Evolutionary conservation across 2,113 vertebrate genomes (phyloP).

Genomic region (Acinonyx jubatus): DNA sequence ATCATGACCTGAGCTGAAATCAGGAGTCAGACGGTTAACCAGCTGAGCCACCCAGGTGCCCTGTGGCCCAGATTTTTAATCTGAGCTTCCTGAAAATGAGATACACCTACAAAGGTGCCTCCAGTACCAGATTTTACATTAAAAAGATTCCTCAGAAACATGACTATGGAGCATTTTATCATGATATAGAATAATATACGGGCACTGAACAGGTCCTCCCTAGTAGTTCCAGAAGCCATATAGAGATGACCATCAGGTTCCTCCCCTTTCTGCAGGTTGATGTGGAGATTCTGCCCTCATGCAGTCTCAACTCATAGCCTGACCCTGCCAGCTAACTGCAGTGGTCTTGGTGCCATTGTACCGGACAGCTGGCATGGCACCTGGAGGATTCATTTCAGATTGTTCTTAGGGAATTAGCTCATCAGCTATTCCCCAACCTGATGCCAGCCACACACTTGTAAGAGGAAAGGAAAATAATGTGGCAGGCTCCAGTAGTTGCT

Average conservation of each 20-base stretch:
- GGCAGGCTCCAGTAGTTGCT: background rate
- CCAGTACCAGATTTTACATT: background rate
- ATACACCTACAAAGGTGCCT: background rate
- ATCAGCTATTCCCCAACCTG: background rate
- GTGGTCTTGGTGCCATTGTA: background rate
- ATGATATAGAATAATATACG: background rate
- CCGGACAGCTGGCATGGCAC: background rate
- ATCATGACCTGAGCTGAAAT: too few species aligned
- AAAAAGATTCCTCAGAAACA: background rate
- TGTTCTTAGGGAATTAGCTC: background rate
- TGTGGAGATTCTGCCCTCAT: background rate
- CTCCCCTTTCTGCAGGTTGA: background rate
- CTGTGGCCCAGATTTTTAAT: background rate
- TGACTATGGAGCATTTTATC: background rate
- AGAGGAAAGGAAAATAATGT: background rate
- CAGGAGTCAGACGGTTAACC: too few species aligned
- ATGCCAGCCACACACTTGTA: background rate
- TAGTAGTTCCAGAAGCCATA: background rate
- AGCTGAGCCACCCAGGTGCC: too few species aligned
- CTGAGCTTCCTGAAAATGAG: background rate
- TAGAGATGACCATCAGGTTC: background rate
- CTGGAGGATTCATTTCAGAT: background rate
- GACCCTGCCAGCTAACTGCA: background rate
- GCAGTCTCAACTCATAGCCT: background rate
- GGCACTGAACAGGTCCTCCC: background rate